These are phyloP conservation scores for Clivina fossor DNA, from an alignment of 2,888 invertebrate genomes.

Conservation along the genomic window DNA sequence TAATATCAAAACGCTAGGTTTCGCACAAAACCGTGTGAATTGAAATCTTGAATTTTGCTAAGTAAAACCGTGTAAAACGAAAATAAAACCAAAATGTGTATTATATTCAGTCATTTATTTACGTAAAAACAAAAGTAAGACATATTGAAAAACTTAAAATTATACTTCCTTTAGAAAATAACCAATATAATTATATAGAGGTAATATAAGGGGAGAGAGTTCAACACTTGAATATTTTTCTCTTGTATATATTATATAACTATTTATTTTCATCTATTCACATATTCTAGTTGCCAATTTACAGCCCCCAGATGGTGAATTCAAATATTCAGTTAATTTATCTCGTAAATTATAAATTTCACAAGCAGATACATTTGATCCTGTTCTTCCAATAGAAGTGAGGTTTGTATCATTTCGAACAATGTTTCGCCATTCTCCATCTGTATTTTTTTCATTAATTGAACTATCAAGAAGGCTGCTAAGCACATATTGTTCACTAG, in stretches of 20 bases:
- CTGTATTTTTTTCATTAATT: neutral
- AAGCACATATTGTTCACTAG: neutral
- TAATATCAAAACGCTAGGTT: too few relatives aligned
- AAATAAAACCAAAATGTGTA: too few relatives aligned
- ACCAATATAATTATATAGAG: too few relatives aligned
- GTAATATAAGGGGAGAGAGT: too few relatives aligned
- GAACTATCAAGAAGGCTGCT: neutral
- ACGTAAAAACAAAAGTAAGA: too few relatives aligned
- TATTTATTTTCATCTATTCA: slow-evolving; percentile 3
- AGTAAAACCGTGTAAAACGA: too few relatives aligned
- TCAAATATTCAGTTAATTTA: slow-evolving; percentile 11
- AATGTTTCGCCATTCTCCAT: slow-evolving; percentile 9
- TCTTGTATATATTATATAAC: neutral
- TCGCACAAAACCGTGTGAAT: too few relatives aligned
- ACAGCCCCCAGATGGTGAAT: slow-evolving; percentile 2
- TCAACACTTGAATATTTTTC: too few relatives aligned
- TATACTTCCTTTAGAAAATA: too few relatives aligned
- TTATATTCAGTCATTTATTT: too few relatives aligned
- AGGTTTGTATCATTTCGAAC: slow-evolving; percentile 1
- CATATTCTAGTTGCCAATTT: slow-evolving; percentile 4
- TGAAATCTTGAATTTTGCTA: too few relatives aligned
- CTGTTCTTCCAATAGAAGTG: slow-evolving; percentile 5
- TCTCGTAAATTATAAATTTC: slow-evolving; percentile 10
- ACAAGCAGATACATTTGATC: slow-evolving; percentile 6
- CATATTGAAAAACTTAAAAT: too few relatives aligned